Conservation (phyloP, 2,113 vertebrate species). For the Ondatra zibethicus region DNA sequence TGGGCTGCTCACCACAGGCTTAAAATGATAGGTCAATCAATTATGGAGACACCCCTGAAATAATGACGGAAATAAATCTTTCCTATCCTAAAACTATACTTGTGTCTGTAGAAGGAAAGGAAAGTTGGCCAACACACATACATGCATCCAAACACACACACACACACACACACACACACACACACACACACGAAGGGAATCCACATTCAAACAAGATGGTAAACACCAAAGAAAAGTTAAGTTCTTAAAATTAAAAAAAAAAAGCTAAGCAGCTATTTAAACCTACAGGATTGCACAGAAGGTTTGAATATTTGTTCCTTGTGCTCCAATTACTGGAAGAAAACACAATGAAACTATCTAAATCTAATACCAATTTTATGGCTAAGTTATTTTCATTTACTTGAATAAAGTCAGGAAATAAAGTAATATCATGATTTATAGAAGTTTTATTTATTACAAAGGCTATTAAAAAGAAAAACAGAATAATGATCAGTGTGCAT, state of each 20-base stretch:
- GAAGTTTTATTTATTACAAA: neutral
- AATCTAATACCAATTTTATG: conserved; percentile 26
- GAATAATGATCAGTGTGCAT: neutral
- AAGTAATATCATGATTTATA: neutral
- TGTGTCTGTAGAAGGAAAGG: neutral
- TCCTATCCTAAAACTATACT: neutral
- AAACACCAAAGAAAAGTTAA: conserved; percentile 32
- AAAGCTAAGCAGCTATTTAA: conserved; percentile 18
- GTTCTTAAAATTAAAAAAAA: neutral
- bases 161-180: neutral
- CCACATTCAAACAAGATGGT: neutral
- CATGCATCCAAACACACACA: neutral
- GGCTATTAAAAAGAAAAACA: neutral
- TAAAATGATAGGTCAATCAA: neutral
- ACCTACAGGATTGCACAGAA: neutral
- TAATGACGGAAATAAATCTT: neutral
- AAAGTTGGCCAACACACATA: neutral
- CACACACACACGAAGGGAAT: neutral
- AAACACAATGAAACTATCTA: conserved; percentile 10
- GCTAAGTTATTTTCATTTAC: conserved; percentile 31
- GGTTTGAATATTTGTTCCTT: neutral
- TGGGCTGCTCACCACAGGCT: neutral
- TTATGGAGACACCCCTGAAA: neutral
- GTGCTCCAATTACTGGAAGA: neutral
- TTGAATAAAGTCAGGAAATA: neutral